A percentile compares a stretch with the other conserved stretches of the same genome.
Conservation (phyloP, 2,888 invertebrate species). For the Dendrolimus houi region DNA sequence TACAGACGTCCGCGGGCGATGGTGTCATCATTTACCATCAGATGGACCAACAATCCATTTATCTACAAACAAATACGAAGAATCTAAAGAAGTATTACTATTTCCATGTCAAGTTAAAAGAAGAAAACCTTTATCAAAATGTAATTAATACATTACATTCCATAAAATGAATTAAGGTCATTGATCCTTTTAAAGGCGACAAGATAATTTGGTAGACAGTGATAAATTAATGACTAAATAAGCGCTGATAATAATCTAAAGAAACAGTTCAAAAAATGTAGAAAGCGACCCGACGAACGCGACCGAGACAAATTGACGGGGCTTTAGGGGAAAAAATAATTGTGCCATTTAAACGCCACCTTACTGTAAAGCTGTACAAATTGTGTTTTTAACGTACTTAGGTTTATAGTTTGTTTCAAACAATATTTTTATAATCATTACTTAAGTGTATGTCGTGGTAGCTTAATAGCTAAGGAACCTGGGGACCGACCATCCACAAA, state of each 20-base stretch:
- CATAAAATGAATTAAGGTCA: conserved; percentile 27
- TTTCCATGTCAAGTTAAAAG: background rate
- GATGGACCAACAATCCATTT: no score
- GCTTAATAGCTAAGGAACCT: no score
- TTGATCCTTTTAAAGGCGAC: conserved; percentile 26
- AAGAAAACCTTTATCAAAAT: conserved; percentile 3
- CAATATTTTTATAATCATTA: no score
- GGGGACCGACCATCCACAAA: no score
- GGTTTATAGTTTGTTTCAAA: no score
- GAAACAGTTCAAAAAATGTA: conserved; percentile 31
- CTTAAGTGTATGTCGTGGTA: no score
- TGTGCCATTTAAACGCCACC: conserved; percentile 49
- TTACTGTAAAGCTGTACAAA: conserved; percentile 48
- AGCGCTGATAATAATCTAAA: conserved; percentile 58
- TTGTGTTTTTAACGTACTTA: conserved; percentile 32
- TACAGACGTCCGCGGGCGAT: no score
- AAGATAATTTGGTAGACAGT: conserved; percentile 58
- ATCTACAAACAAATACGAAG: no score
- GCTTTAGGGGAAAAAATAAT: conserved; percentile 45
- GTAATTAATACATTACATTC: conserved; percentile 3
- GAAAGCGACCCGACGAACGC: conserved; percentile 21
- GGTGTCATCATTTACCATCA: no score
- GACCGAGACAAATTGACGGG: conserved; percentile 49
- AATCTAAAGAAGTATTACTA: background rate
- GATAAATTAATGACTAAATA: conserved; percentile 69